A percentile compares a stretch with the other conserved stretches of the same genome.
These are phyloP conservation scores for Eupristina koningsbergeri DNA, from an alignment of 1,140 invertebrate genomes.

Conservation along the genomic window DNA sequence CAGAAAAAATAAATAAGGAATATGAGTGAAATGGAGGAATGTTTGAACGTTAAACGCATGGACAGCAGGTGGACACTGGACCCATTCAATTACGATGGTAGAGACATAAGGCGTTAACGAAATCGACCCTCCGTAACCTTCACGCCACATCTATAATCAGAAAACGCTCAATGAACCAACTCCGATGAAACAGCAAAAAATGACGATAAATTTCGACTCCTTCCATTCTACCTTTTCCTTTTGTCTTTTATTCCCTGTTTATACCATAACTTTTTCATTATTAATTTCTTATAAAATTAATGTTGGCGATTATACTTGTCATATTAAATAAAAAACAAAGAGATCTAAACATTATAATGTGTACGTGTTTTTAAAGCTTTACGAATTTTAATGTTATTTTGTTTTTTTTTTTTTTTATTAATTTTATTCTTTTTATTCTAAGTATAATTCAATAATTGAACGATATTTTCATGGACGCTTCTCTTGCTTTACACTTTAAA, in stretches of 20 bases:
- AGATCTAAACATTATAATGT: no score
- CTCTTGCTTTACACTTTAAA: no score
- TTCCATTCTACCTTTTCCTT: not conserved
- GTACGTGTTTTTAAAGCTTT: no score
- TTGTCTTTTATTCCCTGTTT: not conserved
- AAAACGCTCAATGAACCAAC: slow-evolving; percentile 15
- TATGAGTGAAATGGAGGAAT: not conserved
- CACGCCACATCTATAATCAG: slow-evolving; percentile 29
- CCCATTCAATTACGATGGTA: slow-evolving; percentile 42
- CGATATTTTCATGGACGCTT: no score
- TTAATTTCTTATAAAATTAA: not conserved
- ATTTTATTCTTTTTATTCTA: no score
- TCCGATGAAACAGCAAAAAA: not conserved
- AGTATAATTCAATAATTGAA: no score
- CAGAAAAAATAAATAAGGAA: not conserved
- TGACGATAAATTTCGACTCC: slow-evolving; percentile 26
- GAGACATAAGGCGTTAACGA: not conserved
- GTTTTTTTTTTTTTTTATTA: no score
- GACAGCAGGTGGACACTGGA: slow-evolving; percentile 39
- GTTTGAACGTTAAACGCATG: slow-evolving; percentile 22
- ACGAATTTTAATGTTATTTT: no score
- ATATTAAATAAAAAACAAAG: no score
- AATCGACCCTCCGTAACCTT: not conserved
- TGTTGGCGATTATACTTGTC: not conserved
- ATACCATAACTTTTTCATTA: not conserved